phyloP scores from a whole-genome alignment of 2,888 invertebrate species.

The Zonitis immaculata region DNA sequence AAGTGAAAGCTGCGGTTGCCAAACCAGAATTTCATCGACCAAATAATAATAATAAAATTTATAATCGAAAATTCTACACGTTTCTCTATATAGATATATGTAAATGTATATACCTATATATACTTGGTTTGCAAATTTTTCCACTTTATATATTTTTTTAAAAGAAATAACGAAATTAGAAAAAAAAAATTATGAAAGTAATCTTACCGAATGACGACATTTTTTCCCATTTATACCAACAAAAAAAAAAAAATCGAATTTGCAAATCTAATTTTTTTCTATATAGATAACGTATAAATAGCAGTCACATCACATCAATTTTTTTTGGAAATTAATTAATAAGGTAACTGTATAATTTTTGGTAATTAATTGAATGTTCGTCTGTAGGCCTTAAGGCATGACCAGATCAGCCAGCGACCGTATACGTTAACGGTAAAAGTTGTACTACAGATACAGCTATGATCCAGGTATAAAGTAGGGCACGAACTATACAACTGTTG shows the following conservation, averaged over 20 bases:
- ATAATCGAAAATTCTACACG: neutral
- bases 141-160: too few species aligned
- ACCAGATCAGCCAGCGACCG: slow-evolving; percentile 33
- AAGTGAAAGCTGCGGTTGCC: slow-evolving; percentile 28
- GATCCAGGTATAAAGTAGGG: slow-evolving; percentile 49
- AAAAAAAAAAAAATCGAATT: neutral
- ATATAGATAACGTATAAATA: neutral
- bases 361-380: neutral
- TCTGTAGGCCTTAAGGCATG: slow-evolving; percentile 20
- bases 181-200: too few species aligned
- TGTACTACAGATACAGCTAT: slow-evolving; percentile 49
- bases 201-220: slow-evolving; percentile 48
- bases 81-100: too few species aligned
- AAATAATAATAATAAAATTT: neutral
- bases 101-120: too few species aligned
- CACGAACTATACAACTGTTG: slow-evolving; percentile 45
- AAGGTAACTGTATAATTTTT: neutral
- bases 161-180: too few species aligned
- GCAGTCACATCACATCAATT: neutral
- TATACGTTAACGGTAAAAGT: slow-evolving; percentile 48
- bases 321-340: too few species aligned
- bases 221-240: slow-evolving; percentile 43
- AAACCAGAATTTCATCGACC: slow-evolving; percentile 9
- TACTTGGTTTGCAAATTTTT: too few species aligned
- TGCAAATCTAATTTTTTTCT: neutral